A percentile compares a stretch with the other conserved stretches of the same genome.
Evolutionary conservation across 2,888 invertebrate genomes (phyloP).

Genomic region (Orthonychiurus folsomi): DNA sequence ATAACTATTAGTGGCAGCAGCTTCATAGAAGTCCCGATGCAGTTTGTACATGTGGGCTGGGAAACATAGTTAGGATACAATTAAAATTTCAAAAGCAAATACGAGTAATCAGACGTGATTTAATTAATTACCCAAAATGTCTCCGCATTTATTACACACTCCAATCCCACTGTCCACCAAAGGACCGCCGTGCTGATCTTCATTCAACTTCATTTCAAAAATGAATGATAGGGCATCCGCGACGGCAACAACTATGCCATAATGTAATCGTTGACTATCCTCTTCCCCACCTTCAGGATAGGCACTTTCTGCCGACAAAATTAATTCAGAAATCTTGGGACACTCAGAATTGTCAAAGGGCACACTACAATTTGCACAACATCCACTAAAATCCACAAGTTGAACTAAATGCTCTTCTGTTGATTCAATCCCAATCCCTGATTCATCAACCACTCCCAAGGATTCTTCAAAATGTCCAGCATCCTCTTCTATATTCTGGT

Average conservation of each 20-base stretch:
- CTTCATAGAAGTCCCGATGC: background rate
- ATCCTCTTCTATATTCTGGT: background rate
- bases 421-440: too few species aligned
- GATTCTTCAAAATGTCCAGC: background rate
- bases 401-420: too few species aligned
- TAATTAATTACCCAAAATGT: background rate
- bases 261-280: background rate
- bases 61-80: too few species aligned
- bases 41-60: background rate
- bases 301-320: background rate
- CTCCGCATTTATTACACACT: background rate
- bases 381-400: background rate
- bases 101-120: too few species aligned
- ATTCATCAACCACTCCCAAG: background rate
- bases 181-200: background rate
- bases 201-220: background rate
- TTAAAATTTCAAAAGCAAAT: too few species aligned
- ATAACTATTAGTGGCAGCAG: background rate
- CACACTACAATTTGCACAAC: background rate
- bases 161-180: background rate
- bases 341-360: background rate
- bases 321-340: background rate
- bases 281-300: background rate
- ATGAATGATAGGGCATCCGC: background rate
- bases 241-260: background rate